Base-by-base conservation (phyloP, 1,140 invertebrate genomes). In the Papilio polytes region DNA sequence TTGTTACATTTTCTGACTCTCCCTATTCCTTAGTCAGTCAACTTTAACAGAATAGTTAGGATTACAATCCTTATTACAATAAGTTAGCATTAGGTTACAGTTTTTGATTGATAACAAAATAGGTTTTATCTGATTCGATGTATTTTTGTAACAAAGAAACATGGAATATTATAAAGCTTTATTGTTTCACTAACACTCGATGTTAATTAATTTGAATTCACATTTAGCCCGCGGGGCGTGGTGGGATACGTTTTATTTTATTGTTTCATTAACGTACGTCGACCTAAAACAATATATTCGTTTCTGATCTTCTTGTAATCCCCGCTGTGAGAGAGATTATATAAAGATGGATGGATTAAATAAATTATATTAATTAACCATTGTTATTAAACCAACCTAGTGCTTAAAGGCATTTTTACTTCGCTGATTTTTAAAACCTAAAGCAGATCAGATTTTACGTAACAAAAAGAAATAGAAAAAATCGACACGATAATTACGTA, bases 121-220 rank as follows among this genome's bases (percentile, higher is more conserved):
- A 36, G 63, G 4, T 70, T 13, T 26, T 36, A 36, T 66, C 63
- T 31, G 12, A 31, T 70, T 26, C 12, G 4, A 10, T 31, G 10
- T 70, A 36, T 31, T 31, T 31, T 63, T 63, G 22, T 36, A 70
- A 70, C 63, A 70, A 70, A 31, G 63, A 31, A 1, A 70, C 26
- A 13, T 70, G 36, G 63, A 31, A 66, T 66, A 66, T 36, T 36
- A 70, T 70, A 70, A 70, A 15, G 63, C 12, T 31, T 70, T 13
- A 70, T 70, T 70, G 26, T 70, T 70, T 26, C 12, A 13, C 63
- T 70, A 26, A 31, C 36, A 70, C 26, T 70, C 63, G 63, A 70
- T 70, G 63, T 70, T 70, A 70, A 70, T 70, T 70, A 70, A 70
- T 70, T 70, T 31, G 63, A 70, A 70, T 70, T 70, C 63, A 31